Evolutionary conservation across 2,113 vertebrate species (phyloP).

Genomic region (Cheilinus undulatus): DNA sequence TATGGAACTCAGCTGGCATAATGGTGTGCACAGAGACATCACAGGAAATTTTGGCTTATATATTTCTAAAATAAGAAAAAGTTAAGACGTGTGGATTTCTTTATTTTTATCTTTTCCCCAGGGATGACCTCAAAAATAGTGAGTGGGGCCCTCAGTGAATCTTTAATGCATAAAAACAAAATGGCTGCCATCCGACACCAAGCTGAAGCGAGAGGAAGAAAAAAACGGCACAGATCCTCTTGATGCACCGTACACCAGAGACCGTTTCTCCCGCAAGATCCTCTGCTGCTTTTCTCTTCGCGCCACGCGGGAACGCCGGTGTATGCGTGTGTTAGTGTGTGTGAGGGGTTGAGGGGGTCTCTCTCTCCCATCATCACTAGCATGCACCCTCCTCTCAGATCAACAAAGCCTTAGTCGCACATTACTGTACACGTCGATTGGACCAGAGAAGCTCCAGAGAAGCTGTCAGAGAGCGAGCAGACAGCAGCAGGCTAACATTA

Average conservation of each 20-base stretch:
- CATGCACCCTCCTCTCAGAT: constrained; percentile 48
- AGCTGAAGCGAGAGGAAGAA: constrained; percentile 28
- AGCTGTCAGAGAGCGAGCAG: constrained; percentile 62
- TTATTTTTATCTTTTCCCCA: neutral
- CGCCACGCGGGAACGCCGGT: constrained; percentile 29
- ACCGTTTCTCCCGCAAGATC: constrained; percentile 48
- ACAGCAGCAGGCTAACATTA: constrained; percentile 57
- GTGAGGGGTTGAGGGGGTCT: constrained; percentile 15
- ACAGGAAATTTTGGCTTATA: too few species aligned
- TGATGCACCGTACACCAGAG: constrained; percentile 32
- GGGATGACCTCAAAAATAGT: constrained; percentile 4
- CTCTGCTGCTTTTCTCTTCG: constrained; percentile 36
- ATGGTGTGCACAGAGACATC: too few species aligned
- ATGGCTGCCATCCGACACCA: constrained; percentile 57
- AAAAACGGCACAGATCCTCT: constrained; percentile 12
- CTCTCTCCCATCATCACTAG: constrained; percentile 51
- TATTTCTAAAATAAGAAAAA: neutral
- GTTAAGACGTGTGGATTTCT: neutral
- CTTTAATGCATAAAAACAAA: constrained; percentile 65
- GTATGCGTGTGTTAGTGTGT: constrained; percentile 1
- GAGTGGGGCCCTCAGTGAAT: neutral
- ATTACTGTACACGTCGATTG: constrained; percentile 58
- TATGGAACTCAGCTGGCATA: too few species aligned
- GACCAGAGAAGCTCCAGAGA: constrained; percentile 31
- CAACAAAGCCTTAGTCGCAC: constrained; percentile 61